Evolutionary conservation across 1,140 invertebrate species (phyloP), one percentile per base, ranked within the genome.

Genomic region (Reticulitermes speratus): DNA sequence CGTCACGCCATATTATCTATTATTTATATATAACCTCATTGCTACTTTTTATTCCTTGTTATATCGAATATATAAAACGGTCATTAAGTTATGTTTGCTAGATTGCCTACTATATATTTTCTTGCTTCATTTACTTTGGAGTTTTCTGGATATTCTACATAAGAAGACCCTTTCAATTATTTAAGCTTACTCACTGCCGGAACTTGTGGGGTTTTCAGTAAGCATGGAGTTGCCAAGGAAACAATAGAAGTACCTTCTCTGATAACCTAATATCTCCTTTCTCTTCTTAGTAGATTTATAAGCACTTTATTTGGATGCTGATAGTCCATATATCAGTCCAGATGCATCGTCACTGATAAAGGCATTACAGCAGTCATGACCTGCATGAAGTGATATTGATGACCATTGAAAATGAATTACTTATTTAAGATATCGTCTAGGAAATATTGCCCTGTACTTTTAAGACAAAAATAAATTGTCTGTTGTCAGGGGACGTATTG

Each of bases 91-190:
- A 25, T 75, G 65, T 75, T 75, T 75, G 65, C 65, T 30, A 30
- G n/a, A 30, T 38, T 38, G 38, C 38, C 38, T 55, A 55, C 19
- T 3, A 75, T 75, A 25, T 75, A n/a, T 75, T 75, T 25, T 75
- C 65, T 75, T 30, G 25, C n/a, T 75, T 75, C 65, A 75, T 75
- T 75, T 75, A 30, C 65, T 75, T 75, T 75, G 65, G 65, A 75
- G 25, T 75, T 30, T 8, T 75, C 19, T 55, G 52, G 52, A 55
- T 55, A 19, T n/a, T 30, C 9, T 75, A 75, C 65, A 75, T 75
- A 75, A 0, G 65, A n/a, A n/a, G 25, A 30, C 65, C 25, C n/a
- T 12, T 75, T 75, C 65, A 75, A 75, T 75, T 75, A 75, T 75
- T 75, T 9, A 75, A 75, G 65, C 65, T 75, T 75, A 75, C 59